These are phyloP conservation scores for Caiman crocodilus DNA, from an alignment of 2,797 vertebrate genomes.

Conservation along the genomic window DNA sequence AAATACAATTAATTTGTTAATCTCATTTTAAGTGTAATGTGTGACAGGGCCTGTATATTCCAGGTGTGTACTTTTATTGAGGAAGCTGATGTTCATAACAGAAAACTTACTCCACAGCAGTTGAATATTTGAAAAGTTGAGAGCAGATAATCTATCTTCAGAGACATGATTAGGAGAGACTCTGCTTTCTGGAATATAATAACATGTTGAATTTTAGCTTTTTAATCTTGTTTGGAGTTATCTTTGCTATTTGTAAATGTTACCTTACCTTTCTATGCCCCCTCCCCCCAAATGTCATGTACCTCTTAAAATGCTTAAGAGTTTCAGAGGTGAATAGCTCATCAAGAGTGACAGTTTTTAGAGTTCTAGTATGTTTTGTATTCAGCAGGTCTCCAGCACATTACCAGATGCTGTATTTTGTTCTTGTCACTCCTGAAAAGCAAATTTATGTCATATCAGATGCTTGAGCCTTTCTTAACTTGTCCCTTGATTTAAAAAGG, in stretches of 20 bases:
- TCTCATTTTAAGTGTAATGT: too few species aligned
- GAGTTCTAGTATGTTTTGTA: not conserved
- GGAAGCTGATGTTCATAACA: not conserved
- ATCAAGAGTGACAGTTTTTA: not conserved
- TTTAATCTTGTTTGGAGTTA: not conserved
- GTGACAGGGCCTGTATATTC: not conserved
- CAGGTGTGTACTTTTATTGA: not conserved
- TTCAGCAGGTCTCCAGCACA: not conserved
- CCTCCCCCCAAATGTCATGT: not conserved
- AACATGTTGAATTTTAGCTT: not conserved
- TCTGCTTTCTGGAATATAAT: not conserved
- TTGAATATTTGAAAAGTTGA: slow-evolving; percentile 28
- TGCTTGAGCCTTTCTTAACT: not conserved
- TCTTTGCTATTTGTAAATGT: not conserved
- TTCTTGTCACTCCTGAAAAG: not conserved
- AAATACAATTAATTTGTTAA: too few species aligned
- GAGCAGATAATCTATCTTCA: slow-evolving; percentile 14
- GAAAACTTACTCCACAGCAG: slow-evolving; percentile 20
- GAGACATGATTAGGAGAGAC: slow-evolving; percentile 14
- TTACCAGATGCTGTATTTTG: not conserved
- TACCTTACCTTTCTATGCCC: not conserved
- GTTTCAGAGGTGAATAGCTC: not conserved
- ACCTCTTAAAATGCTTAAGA: not conserved
- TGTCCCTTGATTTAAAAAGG: not conserved
- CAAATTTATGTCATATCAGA: not conserved